These are phyloP conservation scores for Enteromius radiatus DNA, from an alignment of 2,797 vertebrate genomes.

Conservation along the genomic window DNA sequence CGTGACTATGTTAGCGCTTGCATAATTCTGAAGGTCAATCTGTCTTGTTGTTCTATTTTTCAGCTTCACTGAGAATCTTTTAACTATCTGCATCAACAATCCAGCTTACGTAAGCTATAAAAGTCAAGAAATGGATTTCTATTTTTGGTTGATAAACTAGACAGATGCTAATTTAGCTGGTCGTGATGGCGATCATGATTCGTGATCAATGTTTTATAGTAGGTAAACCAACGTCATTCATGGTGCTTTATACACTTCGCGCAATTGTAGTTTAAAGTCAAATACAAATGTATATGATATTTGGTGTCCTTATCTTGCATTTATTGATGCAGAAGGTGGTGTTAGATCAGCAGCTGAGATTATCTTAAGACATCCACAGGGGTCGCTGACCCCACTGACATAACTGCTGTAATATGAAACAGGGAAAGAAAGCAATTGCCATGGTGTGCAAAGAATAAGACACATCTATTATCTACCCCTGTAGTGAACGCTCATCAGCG, in stretches of 20 bases:
- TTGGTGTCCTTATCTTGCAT: background rate
- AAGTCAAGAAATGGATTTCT: constrained; percentile 9
- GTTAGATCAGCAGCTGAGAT: constrained; percentile 1
- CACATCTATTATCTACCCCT: constrained; percentile 20
- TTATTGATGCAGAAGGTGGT: background rate
- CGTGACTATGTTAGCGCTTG: constrained; percentile 10
- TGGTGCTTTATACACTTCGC: background rate
- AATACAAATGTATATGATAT: background rate
- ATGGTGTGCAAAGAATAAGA: constrained; percentile 29
- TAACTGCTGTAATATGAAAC: constrained; percentile 20
- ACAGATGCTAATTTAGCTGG: background rate
- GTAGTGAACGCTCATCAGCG: constrained; percentile 11
- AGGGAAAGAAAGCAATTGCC: constrained; percentile 20
- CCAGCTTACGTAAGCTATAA: constrained; percentile 10
- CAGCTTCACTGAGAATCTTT: constrained; percentile 9
- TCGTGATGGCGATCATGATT: background rate
- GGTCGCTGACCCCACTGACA: constrained; percentile 24
- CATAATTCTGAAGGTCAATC: constrained; percentile 27
- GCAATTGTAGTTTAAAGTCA: too few relatives aligned
- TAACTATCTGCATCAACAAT: background rate
- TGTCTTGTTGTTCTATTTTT: background rate
- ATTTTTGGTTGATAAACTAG: constrained; percentile 1
- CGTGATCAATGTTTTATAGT: background rate
- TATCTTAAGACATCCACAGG: constrained; percentile 15
- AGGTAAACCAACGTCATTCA: background rate